These are phyloP conservation scores for Bombus sibiricus DNA, from an alignment of 1,140 invertebrate species.

Conservation along the genomic window DNA sequence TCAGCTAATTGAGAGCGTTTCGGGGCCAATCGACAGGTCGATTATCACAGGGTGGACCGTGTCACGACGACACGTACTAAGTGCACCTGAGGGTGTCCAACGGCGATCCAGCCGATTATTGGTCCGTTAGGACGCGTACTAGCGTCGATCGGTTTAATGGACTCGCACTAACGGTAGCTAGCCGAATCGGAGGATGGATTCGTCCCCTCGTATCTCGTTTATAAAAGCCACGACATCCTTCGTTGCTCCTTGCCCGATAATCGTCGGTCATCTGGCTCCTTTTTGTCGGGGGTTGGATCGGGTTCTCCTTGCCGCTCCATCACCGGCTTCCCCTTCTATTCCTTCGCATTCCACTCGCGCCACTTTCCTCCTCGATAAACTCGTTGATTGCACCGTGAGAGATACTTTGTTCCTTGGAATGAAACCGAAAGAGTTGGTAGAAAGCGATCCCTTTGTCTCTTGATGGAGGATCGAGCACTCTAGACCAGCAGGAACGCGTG, in stretches of 20 bases:
- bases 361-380: constrained; percentile 12
- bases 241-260: neutral
- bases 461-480: neutral
- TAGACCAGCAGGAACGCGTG: neutral
- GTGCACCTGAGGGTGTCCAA: constrained; percentile 13
- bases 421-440: neutral
- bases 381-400: neutral
- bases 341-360: neutral
- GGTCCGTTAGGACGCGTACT: constrained; percentile 33
- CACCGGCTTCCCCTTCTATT: neutral
- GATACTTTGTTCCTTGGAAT: neutral
- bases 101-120: constrained; percentile 36
- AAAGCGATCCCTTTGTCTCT: neutral
- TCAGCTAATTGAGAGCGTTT: constrained; percentile 18
- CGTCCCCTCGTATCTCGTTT: constrained; percentile 1
- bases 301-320: neutral
- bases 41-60: constrained; percentile 21
- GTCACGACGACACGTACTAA: constrained; percentile 8
- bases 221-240: constrained; percentile 20
- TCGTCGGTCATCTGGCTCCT: neutral
- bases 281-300: constrained; percentile 3
- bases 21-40: constrained; percentile 17
- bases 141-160: constrained; percentile 40
- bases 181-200: constrained; percentile 18
- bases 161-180: neutral